A percentile compares a stretch with the other conserved stretches of the same genome.
These are phyloP conservation scores for Drosophila insularis DNA, from an alignment of 1,140 invertebrate species.

Conservation along the genomic window DNA sequence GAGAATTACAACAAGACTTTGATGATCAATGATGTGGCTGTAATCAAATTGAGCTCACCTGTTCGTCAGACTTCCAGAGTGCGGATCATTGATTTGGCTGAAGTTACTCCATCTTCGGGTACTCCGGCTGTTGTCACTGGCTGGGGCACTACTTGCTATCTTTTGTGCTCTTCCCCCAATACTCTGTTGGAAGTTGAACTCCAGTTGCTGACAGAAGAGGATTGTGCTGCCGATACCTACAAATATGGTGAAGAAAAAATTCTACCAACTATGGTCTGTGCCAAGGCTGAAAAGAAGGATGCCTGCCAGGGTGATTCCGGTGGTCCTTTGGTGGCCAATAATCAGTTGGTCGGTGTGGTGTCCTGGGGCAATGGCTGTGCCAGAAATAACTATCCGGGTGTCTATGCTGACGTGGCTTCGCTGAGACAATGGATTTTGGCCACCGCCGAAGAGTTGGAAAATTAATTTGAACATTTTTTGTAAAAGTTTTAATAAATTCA, in stretches of 20 bases:
- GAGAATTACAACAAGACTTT: constrained; percentile 58
- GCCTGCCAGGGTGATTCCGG: constrained; percentile 84
- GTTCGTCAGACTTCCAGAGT: constrained; percentile 47
- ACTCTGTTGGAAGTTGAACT: constrained; percentile 44
- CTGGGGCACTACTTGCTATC: constrained; percentile 68
- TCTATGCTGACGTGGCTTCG: constrained; percentile 86
- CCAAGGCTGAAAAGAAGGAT: constrained; percentile 83
- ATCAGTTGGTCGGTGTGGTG: constrained; percentile 84
- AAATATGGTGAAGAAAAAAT: constrained; percentile 34
- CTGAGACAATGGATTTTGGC: constrained; percentile 79
- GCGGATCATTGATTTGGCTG: constrained; percentile 45
- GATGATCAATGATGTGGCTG: constrained; percentile 83
- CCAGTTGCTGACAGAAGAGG: constrained; percentile 20
- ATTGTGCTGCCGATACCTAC: constrained; percentile 36
- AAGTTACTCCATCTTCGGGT: constrained; percentile 42
- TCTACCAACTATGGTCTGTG: constrained; percentile 84
- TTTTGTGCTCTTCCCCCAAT: constrained; percentile 43
- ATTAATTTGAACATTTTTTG: background rate
- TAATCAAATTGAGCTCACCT: constrained; percentile 81
- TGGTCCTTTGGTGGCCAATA: constrained; percentile 77
- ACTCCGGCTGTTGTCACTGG: constrained; percentile 63
- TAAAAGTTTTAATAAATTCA: constrained; percentile 36
- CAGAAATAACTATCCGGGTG: constrained; percentile 85
- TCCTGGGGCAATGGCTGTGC: constrained; percentile 89
- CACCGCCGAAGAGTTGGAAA: constrained; percentile 6